These are phyloP conservation scores for Chelon labrosus DNA, from an alignment of 2,797 vertebrate genomes.

Conservation along the genomic window DNA sequence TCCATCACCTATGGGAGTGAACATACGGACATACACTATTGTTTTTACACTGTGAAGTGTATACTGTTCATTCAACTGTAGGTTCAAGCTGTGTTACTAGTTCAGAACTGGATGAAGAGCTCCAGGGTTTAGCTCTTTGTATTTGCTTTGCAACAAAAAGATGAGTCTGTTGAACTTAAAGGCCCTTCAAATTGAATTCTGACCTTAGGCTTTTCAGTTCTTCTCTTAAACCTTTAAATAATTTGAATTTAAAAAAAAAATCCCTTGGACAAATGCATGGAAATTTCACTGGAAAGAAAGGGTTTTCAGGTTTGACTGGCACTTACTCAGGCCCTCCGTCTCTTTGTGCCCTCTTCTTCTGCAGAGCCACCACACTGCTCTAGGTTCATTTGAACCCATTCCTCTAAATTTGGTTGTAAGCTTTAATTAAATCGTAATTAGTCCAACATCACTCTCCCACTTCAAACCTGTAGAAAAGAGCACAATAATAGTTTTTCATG, in stretches of 20 bases:
- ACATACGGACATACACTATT: too few species aligned
- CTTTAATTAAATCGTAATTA: too few species aligned
- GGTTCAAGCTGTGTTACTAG: background rate
- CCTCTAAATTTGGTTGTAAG: too few species aligned
- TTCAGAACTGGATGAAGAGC: too few species aligned
- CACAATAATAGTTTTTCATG: background rate
- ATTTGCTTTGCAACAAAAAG: background rate
- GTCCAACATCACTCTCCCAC: background rate
- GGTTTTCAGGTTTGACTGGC: too few species aligned
- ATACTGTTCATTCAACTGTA: background rate
- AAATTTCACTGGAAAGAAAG: too few species aligned
- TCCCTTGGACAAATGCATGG: too few species aligned
- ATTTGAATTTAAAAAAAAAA: background rate
- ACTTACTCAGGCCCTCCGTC: too few species aligned
- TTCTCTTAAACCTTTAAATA: background rate
- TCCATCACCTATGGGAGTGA: too few species aligned
- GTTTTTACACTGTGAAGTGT: slow-evolving; percentile 37
- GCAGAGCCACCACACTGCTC: too few species aligned
- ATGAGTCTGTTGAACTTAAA: background rate
- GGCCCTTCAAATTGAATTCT: background rate
- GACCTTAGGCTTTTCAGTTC: background rate
- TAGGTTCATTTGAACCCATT: too few species aligned
- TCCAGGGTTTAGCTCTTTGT: background rate
- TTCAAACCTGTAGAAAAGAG: background rate
- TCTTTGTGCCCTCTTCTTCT: too few species aligned